Evolutionary conservation across 2,113 vertebrate genomes (phyloP).

Genomic region (Myotis lucifugus): DNA sequence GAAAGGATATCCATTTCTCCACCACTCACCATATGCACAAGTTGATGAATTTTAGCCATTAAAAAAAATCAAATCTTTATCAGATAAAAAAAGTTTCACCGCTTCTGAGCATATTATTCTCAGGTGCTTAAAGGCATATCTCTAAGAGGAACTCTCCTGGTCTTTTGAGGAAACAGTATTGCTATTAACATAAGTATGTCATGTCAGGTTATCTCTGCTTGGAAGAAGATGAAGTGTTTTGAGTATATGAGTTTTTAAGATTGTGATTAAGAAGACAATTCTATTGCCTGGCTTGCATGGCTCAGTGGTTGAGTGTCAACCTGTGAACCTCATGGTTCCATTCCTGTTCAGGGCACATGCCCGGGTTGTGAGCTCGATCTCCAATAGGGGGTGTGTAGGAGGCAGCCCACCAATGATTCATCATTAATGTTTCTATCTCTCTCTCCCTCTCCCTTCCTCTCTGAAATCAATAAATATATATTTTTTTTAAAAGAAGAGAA

Average conservation of each 20-base stretch:
- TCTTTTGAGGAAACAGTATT: neutral
- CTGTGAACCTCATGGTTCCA: no score
- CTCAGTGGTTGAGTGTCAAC: no score
- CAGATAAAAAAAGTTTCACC: neutral
- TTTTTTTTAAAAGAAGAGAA: neutral
- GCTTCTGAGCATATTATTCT: slow-evolving; percentile 9
- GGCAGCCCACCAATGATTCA: no score
- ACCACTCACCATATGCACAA: neutral
- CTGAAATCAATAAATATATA: no score
- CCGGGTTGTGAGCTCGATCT: no score
- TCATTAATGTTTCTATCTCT: no score
- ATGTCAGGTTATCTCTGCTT: neutral
- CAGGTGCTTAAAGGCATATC: neutral
- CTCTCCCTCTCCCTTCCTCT: no score
- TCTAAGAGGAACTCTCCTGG: neutral
- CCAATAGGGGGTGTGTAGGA: no score
- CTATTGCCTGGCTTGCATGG: no score
- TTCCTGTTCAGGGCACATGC: no score
- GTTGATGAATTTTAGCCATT: neutral
- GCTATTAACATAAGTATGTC: slow-evolving; percentile 9
- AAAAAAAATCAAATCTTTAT: neutral
- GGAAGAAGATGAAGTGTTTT: neutral
- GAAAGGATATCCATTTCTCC: neutral
- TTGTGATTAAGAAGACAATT: neutral
- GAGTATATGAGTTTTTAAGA: neutral